Evolutionary conservation across 2,888 invertebrate genomes (phyloP).

Genomic region (Drepana falcataria): DNA sequence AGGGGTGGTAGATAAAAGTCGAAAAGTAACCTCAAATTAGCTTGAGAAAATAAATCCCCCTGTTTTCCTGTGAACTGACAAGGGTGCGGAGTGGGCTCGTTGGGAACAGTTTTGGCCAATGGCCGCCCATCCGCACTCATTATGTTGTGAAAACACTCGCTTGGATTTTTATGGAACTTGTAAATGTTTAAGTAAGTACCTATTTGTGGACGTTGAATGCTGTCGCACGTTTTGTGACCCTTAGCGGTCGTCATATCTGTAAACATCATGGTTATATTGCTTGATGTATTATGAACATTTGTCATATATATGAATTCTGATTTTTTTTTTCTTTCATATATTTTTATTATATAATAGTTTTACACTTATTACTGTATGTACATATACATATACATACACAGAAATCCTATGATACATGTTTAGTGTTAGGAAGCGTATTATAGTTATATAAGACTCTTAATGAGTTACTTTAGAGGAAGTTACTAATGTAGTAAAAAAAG

Average conservation of each 20-base stretch:
- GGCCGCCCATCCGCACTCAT: conserved; percentile 44
- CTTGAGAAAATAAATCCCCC: conserved; percentile 50
- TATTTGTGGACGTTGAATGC: neutral
- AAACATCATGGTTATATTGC: neutral
- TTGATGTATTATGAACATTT: conserved; percentile 3
- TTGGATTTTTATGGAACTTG: conserved; percentile 39
- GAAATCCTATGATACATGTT: too few relatives aligned
- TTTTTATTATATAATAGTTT: too few relatives aligned
- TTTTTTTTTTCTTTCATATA: too few relatives aligned
- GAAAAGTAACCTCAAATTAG: conserved; percentile 57
- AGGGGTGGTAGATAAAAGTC: conserved; percentile 17
- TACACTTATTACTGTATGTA: too few relatives aligned
- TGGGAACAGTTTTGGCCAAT: conserved; percentile 41
- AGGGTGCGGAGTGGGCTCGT: conserved; percentile 45
- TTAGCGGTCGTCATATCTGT: conserved; percentile 5
- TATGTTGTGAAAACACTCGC: conserved; percentile 43
- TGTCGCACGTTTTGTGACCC: conserved; percentile 1
- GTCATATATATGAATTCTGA: neutral
- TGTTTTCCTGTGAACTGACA: conserved; percentile 47
- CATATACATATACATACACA: too few relatives aligned
- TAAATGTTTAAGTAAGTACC: conserved; percentile 34
- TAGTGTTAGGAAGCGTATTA: too few relatives aligned
- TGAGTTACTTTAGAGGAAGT: too few relatives aligned
- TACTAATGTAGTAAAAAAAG: conserved; percentile 4
- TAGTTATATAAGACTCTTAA: too few relatives aligned